A percentile compares a stretch with the other conserved stretches of the same genome.
Conservation (phyloP, 2,888 invertebrate genomes). For the Dynastes hyllus region DNA sequence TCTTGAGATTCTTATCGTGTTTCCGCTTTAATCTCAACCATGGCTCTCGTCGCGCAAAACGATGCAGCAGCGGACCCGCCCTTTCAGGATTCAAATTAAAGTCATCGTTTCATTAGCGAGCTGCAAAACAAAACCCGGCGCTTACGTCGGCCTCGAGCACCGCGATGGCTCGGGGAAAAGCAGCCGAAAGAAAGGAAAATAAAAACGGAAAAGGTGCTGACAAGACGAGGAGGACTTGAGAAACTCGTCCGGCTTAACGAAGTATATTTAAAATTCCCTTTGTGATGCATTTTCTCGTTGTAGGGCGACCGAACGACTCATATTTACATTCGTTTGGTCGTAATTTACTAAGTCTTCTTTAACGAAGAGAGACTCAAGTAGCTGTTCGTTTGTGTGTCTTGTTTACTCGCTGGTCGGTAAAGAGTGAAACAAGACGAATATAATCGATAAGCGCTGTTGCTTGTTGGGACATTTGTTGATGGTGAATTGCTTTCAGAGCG, state of each 20-base stretch:
- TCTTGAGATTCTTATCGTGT: neutral
- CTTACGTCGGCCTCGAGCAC: neutral
- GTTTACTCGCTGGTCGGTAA: neutral
- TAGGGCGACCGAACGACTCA: neutral
- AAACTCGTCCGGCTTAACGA: conserved; percentile 14
- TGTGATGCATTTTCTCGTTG: conserved; percentile 12
- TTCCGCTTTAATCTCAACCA: neutral
- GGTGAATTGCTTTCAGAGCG: too few relatives aligned
- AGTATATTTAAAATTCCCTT: conserved; percentile 32
- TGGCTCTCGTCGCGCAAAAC: neutral
- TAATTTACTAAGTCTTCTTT: conserved; percentile 26
- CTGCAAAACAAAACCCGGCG: conserved; percentile 5
- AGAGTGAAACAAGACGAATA: neutral
- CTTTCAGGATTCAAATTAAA: neutral
- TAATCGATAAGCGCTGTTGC: neutral
- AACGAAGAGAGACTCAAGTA: neutral
- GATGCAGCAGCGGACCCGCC: neutral
- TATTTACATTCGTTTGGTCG: conserved; percentile 28
- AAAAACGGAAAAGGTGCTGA: neutral
- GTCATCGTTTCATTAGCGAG: conserved; percentile 9
- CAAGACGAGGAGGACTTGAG: neutral
- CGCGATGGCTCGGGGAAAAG: neutral
- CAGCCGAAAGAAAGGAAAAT: neutral
- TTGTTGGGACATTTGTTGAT: too few relatives aligned
- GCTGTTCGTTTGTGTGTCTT: neutral